A percentile compares a stretch with the other conserved stretches of the same genome.
phyloP scores from a whole-genome alignment of 2,113 vertebrate genomes.

The Emydocephalus ijimae region DNA sequence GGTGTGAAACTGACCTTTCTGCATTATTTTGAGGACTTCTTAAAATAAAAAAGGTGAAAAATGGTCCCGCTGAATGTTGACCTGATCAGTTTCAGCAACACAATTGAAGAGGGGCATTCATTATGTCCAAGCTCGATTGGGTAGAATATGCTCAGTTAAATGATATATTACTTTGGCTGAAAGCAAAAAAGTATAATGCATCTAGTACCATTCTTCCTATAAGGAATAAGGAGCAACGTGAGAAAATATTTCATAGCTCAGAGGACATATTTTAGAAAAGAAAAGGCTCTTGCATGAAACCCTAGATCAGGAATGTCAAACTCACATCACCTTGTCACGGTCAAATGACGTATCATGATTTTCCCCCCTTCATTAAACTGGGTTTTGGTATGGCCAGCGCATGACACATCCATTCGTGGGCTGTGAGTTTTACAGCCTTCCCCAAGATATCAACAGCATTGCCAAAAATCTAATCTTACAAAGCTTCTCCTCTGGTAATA shows the following conservation, averaged over 20 bases:
- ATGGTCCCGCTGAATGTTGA: neutral
- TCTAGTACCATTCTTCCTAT: neutral
- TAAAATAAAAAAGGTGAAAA: neutral
- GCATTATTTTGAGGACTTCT: neutral
- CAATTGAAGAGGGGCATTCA: neutral
- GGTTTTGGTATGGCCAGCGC: too few species aligned
- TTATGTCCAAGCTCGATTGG: neutral
- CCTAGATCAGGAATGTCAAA: neutral
- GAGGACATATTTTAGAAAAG: neutral
- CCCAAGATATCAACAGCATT: too few species aligned
- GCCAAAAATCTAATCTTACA: too few species aligned
- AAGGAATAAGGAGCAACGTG: neutral
- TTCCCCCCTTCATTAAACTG: too few species aligned
- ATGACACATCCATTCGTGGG: too few species aligned
- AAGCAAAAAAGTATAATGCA: neutral
- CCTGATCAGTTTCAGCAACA: neutral
- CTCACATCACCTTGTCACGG: too few species aligned
- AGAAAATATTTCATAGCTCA: neutral
- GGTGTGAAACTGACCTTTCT: neutral
- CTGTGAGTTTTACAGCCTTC: too few species aligned
- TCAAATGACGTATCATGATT: too few species aligned
- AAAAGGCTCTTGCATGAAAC: neutral
- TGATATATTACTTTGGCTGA: neutral
- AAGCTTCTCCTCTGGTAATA: too few species aligned
- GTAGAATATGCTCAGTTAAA: neutral